Evolutionary conservation across 2,113 vertebrate genomes (phyloP).

Genomic region (Lepisosteus osseus): DNA sequence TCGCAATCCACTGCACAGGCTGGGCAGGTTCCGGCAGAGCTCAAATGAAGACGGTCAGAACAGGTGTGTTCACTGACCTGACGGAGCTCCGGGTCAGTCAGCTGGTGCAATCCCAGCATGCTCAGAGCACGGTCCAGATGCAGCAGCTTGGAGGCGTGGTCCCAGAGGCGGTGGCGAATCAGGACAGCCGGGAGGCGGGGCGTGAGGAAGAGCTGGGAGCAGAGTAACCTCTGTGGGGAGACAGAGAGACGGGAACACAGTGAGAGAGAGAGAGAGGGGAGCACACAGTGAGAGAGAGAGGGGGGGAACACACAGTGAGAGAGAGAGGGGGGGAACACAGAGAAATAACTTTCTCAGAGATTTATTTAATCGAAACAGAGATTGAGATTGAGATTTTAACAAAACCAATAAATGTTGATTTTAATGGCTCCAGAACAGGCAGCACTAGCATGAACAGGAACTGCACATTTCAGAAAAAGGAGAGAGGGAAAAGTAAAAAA

Average conservation of each 20-base stretch:
- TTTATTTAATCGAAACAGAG: not conserved
- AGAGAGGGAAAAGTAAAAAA: not conserved
- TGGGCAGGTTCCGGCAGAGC: not conserved
- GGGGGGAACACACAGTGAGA: too few relatives aligned
- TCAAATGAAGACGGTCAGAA: not conserved
- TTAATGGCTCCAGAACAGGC: not conserved
- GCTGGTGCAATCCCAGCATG: slow-evolving; percentile 67
- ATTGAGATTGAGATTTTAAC: not conserved
- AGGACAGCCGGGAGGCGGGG: slow-evolving; percentile 67
- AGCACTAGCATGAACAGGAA: not conserved
- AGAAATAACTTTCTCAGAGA: not conserved
- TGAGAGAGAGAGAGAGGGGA: not conserved
- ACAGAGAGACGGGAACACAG: slow-evolving; percentile 20
- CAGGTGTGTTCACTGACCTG: slow-evolving; percentile 57
- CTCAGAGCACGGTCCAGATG: slow-evolving; percentile 78
- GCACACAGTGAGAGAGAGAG: slow-evolving; percentile 17
- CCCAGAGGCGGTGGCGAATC: slow-evolving; percentile 68
- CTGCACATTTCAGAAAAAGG: not conserved
- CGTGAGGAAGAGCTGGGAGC: slow-evolving; percentile 80
- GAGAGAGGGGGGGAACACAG: not conserved
- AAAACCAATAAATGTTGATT: not conserved
- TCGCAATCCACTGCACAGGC: too few relatives aligned
- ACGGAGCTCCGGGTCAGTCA: slow-evolving; percentile 74
- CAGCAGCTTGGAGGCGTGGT: slow-evolving; percentile 71
- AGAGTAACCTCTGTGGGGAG: slow-evolving; percentile 70